A percentile compares a stretch with the other conserved stretches of the same genome.
phyloP scores from a whole-genome alignment of 2,797 vertebrate species.

The Malacoctenus gilli region DNA sequence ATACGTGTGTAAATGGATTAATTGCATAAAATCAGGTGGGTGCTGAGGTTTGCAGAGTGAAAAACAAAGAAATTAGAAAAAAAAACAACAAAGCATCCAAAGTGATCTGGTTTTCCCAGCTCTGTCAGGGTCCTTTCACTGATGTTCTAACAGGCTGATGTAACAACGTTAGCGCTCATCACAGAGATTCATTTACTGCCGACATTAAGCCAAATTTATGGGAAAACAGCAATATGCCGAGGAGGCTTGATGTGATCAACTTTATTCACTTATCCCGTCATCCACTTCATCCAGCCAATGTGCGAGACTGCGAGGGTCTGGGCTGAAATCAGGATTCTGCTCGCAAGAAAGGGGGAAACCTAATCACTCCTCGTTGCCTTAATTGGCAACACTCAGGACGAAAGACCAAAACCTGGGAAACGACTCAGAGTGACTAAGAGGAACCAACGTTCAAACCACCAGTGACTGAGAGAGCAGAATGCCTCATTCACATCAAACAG shows the following conservation, averaged over 20 bases:
- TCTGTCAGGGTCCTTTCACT: conserved; percentile 9
- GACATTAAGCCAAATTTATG: conserved; percentile 32
- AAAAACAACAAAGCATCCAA: no score
- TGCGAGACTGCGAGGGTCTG: conserved; percentile 14
- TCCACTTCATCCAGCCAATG: conserved; percentile 34
- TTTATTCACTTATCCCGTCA: conserved; percentile 40
- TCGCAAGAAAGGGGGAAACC: conserved; percentile 15
- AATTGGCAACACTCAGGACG: conserved; percentile 24
- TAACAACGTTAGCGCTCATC: conserved; percentile 30
- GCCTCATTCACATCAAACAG: neutral
- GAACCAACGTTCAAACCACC: no score
- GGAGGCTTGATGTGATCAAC: conserved; percentile 33
- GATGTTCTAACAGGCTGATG: conserved; percentile 27
- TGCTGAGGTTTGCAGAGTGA: neutral
- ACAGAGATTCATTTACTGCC: conserved; percentile 27
- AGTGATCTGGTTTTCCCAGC: neutral
- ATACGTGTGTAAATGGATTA: neutral
- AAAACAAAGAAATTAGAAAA: neutral
- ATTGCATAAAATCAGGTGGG: neutral
- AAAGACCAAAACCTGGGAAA: neutral
- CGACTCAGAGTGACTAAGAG: neutral
- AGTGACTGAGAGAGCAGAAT: neutral
- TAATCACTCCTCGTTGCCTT: conserved; percentile 29
- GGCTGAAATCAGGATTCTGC: conserved; percentile 27
- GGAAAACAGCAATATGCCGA: conserved; percentile 22